Evolutionary conservation across 2,888 invertebrate species (phyloP), one percentile per base, ranked within the genome.

Genomic region (Perdita meconis): DNA sequence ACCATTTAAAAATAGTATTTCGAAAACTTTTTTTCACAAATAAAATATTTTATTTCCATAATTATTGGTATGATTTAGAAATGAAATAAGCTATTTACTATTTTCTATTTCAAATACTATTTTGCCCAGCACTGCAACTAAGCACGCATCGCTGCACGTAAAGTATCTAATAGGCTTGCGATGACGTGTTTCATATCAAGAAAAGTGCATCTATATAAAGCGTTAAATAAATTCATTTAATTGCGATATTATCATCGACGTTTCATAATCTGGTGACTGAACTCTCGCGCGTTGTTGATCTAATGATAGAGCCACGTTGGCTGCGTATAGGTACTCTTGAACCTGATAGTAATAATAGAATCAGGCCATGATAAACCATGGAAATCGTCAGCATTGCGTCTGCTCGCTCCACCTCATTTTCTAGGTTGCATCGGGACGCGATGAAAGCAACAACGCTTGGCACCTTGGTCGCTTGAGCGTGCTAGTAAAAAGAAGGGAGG

Each of bases 271-370:
- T 74, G 81, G 81, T 78, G 78, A 81, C 47, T 82, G 82, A 84
- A 84, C 83, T 78, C 80, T 64, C 64, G 42, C 38, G 42, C 56
- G 38, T 44, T 50, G 56, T 13, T 42, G 71, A 72, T 84, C 81
- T 85, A 84, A 85, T 85, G 76, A 84, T 84, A 84, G 85, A 85
- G 81, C 68, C 22, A 61, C 60, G 53, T 26, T 70, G 66, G 71
- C 69, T 70, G 70, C 66, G 66, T 75, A 66, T 56, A 59, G 60
- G 40, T 64, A 75, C 69, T 78, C 84, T 85, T 85, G 84, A 85
- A 85, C 85, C 79, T 85, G 85, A 74, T 77, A 78, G 68, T 85
- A 85, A 85, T 85, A 85, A 85, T 85, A 83, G 83, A 81, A 81
- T 83, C 61, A 65, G 53, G 74, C 80, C 69, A 72, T 82, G 78